phyloP scores from a whole-genome alignment of 2,888 invertebrate species.

The Pollenia angustigena region DNA sequence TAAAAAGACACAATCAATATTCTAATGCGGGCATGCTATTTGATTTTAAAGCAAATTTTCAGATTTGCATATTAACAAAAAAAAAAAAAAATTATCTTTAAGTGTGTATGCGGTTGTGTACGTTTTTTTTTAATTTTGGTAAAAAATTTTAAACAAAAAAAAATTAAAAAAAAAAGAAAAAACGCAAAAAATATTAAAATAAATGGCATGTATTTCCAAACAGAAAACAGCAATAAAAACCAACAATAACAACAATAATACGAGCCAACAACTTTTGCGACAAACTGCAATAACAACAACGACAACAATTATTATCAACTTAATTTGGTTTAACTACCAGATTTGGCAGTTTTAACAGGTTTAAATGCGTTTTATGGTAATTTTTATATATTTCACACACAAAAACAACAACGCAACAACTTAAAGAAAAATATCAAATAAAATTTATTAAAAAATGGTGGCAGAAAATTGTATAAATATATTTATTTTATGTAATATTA shows the following conservation, averaged over 20 bases:
- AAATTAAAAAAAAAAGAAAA: conserved; percentile 38
- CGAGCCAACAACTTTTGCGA: conserved; percentile 51
- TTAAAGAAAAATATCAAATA: conserved; percentile 5
- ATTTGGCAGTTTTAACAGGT: conserved; percentile 72
- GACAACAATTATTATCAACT: conserved; percentile 69
- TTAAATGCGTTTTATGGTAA: conserved; percentile 71
- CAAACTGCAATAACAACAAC: conserved; percentile 43
- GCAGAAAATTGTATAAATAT: conserved; percentile 31
- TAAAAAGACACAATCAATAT: conserved; percentile 29
- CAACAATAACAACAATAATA: conserved; percentile 62
- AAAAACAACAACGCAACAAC: not conserved
- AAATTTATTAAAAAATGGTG: conserved; percentile 48
- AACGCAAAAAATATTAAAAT: conserved; percentile 64
- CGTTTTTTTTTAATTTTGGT: conserved; percentile 43
- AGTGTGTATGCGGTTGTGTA: conserved; percentile 24
- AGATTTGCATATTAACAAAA: conserved; percentile 63
- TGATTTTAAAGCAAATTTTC: conserved; percentile 42
- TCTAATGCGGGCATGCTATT: conserved; percentile 30
- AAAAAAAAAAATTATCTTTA: conserved; percentile 22
- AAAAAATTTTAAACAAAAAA: conserved; percentile 22
- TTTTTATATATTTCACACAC: conserved; percentile 38
- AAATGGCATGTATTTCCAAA: conserved; percentile 66
- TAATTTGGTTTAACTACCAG: conserved; percentile 72
- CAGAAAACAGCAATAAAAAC: conserved; percentile 70
- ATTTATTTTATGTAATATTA: conserved; percentile 22